Conservation (phyloP, 2,888 invertebrate genomes). For the Heptascelio sp. region DNA sequence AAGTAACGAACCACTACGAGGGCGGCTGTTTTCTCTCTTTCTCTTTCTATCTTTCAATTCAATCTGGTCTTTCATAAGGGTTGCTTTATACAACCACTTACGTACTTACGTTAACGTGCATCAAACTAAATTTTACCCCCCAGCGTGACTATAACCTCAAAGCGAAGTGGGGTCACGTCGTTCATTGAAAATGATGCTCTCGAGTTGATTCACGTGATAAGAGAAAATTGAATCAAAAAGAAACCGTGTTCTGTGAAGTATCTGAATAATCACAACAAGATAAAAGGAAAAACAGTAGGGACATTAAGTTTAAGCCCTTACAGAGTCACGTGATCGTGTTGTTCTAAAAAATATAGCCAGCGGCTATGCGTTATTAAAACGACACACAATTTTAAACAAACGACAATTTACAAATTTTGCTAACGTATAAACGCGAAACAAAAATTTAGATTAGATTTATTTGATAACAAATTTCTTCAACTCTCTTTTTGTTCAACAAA, state of each 20-base stretch:
- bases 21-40: constrained; percentile 53
- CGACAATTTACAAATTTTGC: no score
- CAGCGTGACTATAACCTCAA: constrained; percentile 70
- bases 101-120: constrained; percentile 76
- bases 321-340: constrained; percentile 24
- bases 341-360: no score
- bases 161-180: constrained; percentile 71
- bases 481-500: no score
- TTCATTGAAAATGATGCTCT: constrained; percentile 76
- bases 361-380: no score
- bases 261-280: constrained; percentile 47
- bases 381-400: no score
- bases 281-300: constrained; percentile 34
- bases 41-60: constrained; percentile 35
- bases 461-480: no score
- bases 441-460: no score
- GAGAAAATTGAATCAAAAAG: constrained; percentile 51
- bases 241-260: constrained; percentile 48
- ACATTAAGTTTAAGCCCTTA: constrained; percentile 17
- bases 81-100: constrained; percentile 76
- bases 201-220: constrained; percentile 41
- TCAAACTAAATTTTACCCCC: constrained; percentile 77
- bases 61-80: constrained; percentile 70
- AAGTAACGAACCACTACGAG: constrained; percentile 73
- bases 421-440: no score